Conservation (phyloP, 1,140 invertebrate genomes). For the Drosophila lacteicornis region DNA sequence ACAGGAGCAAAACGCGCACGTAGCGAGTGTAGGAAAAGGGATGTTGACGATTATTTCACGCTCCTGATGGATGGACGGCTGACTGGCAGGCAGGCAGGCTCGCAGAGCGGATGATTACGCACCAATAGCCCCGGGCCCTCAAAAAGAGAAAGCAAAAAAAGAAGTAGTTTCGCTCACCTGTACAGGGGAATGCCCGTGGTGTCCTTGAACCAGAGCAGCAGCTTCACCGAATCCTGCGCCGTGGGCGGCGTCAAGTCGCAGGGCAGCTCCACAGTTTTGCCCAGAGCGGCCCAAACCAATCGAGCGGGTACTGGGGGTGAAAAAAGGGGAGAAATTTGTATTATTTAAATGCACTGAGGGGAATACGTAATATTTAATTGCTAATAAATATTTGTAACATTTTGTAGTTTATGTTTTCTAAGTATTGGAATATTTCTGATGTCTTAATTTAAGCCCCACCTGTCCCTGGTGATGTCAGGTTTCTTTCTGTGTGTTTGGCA, state of each 20-base stretch:
- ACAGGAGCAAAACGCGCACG: constrained; percentile 48
- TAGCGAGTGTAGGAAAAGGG: constrained; percentile 66
- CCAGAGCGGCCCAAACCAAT: constrained; percentile 90
- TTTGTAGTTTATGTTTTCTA: too few species aligned
- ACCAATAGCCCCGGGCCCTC: constrained; percentile 4
- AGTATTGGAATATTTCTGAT: too few species aligned
- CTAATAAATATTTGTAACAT: not conserved
- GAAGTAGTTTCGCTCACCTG: constrained; percentile 87
- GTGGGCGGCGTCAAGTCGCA: constrained; percentile 92
- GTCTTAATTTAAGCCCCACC: not conserved
- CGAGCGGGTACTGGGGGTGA: constrained; percentile 87
- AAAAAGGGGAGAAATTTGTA: constrained; percentile 21
- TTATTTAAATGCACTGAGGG: not conserved
- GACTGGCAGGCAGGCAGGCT: constrained; percentile 52
- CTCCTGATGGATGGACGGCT: constrained; percentile 69
- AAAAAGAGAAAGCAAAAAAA: not conserved
- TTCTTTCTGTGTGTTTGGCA: constrained; percentile 1
- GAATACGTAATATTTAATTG: not conserved
- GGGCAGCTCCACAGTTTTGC: constrained; percentile 90
- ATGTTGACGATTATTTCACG: constrained; percentile 82
- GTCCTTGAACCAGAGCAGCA: constrained; percentile 95
- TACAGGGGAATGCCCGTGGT: constrained; percentile 92
- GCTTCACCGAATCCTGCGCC: constrained; percentile 90
- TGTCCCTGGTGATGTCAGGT: not conserved
- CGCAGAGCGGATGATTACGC: constrained; percentile 26